Percentiles rank a stretch among this genome's conserved stretches.
These are phyloP conservation scores for Cephonodes hylas DNA, from an alignment of 2,888 invertebrate genomes.

Conservation along the genomic window DNA sequence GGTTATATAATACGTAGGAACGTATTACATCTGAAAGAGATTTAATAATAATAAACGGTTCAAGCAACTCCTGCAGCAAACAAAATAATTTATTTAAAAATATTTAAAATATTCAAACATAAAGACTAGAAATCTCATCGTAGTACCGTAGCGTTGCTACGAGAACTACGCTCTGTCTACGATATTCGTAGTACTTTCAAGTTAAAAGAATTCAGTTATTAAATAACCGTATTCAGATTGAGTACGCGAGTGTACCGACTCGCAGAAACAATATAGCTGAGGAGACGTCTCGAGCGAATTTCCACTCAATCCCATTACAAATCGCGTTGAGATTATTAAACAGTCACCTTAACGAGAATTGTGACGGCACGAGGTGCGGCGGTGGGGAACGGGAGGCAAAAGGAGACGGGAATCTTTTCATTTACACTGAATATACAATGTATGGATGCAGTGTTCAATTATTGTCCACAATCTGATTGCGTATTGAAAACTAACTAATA, in stretches of 20 bases:
- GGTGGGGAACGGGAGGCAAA: constrained; percentile 3
- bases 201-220: too few relatives aligned
- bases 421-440: constrained; percentile 31
- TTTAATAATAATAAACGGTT: too few relatives aligned
- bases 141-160: background rate
- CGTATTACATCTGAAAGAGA: too few relatives aligned
- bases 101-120: too few relatives aligned
- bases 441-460: background rate
- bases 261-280: constrained; percentile 44
- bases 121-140: background rate
- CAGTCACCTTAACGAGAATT: constrained; percentile 68
- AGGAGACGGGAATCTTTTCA: constrained; percentile 16
- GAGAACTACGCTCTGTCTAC: background rate
- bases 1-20: too few relatives aligned
- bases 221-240: constrained; percentile 25
- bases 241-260: constrained; percentile 38
- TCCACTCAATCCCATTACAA: constrained; percentile 64
- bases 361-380: constrained; percentile 29
- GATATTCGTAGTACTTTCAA: background rate
- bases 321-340: constrained; percentile 72
- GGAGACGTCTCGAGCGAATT: constrained; percentile 45
- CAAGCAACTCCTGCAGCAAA: too few relatives aligned
- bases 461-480: background rate
- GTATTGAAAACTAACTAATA: too few relatives aligned
- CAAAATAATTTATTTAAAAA: too few relatives aligned